phyloP scores from a whole-genome alignment of 2,888 invertebrate species.

The Molanna angustata region DNA sequence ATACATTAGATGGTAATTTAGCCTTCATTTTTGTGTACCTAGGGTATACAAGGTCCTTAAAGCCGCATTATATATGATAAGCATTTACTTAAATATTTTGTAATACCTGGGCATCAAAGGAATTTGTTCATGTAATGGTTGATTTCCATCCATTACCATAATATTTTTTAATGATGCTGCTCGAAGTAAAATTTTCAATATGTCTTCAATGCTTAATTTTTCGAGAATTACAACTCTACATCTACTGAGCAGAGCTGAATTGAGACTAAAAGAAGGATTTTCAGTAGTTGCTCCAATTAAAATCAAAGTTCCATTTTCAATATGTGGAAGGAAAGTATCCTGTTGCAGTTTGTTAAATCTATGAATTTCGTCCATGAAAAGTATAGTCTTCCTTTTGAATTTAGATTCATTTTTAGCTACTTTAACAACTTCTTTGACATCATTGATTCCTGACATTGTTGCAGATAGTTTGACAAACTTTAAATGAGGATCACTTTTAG shows the following conservation, averaged over 20 bases:
- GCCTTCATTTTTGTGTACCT: no score
- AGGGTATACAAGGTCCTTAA: no score
- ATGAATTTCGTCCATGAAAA: slow-evolving; percentile 88
- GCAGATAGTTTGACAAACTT: slow-evolving; percentile 75
- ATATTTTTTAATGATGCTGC: slow-evolving; percentile 48
- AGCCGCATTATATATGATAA: no score
- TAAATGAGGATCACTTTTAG: slow-evolving; percentile 56
- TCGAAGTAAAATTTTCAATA: slow-evolving; percentile 60
- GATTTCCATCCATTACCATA: slow-evolving; percentile 33
- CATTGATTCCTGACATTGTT: slow-evolving; percentile 71
- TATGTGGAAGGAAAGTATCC: slow-evolving; percentile 75
- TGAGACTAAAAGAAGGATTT: slow-evolving; percentile 83
- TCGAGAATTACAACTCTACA: slow-evolving; percentile 74
- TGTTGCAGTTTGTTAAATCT: slow-evolving; percentile 83
- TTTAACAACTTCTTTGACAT: slow-evolving; percentile 72
- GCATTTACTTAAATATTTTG: no score
- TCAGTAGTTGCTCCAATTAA: slow-evolving; percentile 84
- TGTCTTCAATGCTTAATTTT: slow-evolving; percentile 60
- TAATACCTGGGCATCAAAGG: no score
- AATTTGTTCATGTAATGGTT: background rate
- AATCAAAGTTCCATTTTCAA: slow-evolving; percentile 75
- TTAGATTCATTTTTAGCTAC: slow-evolving; percentile 69
- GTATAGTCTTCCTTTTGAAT: slow-evolving; percentile 67
- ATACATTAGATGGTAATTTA: no score
- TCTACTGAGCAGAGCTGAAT: slow-evolving; percentile 74